Conservation (phyloP, 2,113 vertebrate genomes). For the Cynopterus brachyotis region DNA sequence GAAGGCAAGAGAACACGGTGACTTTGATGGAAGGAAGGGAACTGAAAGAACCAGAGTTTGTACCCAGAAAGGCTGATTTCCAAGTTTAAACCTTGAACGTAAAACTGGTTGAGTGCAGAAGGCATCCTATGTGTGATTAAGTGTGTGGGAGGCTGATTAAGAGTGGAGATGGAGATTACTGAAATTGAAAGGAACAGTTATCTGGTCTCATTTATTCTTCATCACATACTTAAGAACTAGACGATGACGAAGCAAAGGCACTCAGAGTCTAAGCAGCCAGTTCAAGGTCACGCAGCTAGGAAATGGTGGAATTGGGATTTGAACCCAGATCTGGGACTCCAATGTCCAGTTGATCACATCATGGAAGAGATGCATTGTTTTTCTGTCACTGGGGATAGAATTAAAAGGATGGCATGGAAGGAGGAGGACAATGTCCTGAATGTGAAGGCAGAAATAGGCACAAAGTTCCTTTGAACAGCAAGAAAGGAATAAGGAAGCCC, state of each 20-base stretch:
- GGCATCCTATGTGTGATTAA: constrained; percentile 28
- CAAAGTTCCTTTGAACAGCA: neutral
- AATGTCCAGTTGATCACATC: neutral
- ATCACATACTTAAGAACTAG: neutral
- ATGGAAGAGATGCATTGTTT: neutral
- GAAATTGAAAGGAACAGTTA: constrained; percentile 49
- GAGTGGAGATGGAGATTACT: constrained; percentile 23
- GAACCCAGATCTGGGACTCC: neutral
- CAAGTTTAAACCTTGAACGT: constrained; percentile 54
- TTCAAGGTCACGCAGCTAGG: neutral
- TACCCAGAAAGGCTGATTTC: constrained; percentile 50
- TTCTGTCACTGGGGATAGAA: neutral
- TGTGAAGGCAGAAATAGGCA: neutral
- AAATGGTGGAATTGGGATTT: neutral
- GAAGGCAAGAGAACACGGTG: neutral
- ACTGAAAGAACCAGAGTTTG: neutral
- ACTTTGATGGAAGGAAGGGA: neutral
- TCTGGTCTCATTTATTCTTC: neutral
- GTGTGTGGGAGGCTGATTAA: constrained; percentile 38
- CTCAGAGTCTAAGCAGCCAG: neutral
- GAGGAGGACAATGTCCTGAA: neutral
- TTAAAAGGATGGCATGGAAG: neutral
- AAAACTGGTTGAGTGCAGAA: constrained; percentile 33
- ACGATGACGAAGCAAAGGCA: neutral
- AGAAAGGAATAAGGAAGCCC: neutral